Base-by-base conservation (phyloP, 64 coral and sea anemone genomes). In the Dendrophyllia cribrosa region DNA sequence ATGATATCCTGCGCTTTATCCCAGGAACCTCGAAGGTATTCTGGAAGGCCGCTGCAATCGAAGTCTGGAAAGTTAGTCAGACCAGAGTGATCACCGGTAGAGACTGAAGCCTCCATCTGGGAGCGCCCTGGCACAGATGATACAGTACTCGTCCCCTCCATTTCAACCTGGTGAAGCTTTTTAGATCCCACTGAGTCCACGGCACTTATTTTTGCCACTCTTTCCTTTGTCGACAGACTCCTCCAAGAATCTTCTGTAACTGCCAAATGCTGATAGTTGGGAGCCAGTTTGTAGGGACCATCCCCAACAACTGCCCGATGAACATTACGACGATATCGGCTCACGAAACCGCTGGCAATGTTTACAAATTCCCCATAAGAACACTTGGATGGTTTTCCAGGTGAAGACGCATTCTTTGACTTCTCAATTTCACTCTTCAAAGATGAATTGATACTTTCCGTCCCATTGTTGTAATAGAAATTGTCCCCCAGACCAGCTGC, bases 401-500 rank as follows among this genome's bases (percentile, higher is more conserved):
- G 85, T 87, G 85, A 10, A 87, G 85, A 2, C 17, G 47, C 85
- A 52, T 53, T 19, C 20, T 87, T 87, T 52, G 85, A 87, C 64
- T 73, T 50, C 51, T 87, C 85, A 14, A 73, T 43, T 22, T 74
- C 85, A 4, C 85, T 87, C 85, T 87, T 87, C 64, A 87, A 71
- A 87, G 44, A 25, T 20, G 85, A 87, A 87, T 72, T 82, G 15
- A 91, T 91, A 43, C 89, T 91, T 91, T 91, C 89, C 25, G 76
- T 91, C 10, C 56, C 66, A 44, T 91, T 91, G 61, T 91, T 77
- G 25, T 82, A 91, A 24, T 71, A 91, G 44, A 91, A 91, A 43
- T 79, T 66, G 61, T 82, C 76, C 4, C 77, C 59, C 9, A 91
- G 66, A 45, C 89, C 76, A 19, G 66, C 89, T 79, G 58, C 89